Base-by-base conservation (phyloP, 2,888 invertebrate genomes). In the Xestia ashworthii region DNA sequence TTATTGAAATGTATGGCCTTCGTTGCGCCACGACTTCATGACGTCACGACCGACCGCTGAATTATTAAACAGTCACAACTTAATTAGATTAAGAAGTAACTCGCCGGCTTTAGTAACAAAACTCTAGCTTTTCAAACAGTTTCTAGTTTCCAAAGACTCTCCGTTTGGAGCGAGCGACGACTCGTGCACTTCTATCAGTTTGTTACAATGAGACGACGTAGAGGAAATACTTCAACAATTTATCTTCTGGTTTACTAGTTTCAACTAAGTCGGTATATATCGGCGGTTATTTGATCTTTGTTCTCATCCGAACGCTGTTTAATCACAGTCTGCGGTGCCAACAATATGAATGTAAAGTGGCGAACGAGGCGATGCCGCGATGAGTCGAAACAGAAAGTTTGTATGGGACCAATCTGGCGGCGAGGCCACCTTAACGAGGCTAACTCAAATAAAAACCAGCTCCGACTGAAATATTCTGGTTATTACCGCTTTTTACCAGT, bases 371-470 rank as follows among this genome's bases (percentile, higher is more conserved):
- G 70, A 72, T 69, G 74, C 76, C 78, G 74, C 81, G 76, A 81
- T 83, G 75, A 85, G 84, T 69, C 32, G 79, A 71, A 81, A 80
- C 84, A 67, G 64, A 86, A 88, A 88, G 78, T 88, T 87, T 78
- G 86, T 85, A 82, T 79, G 87, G 64, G 71, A 69, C 64, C 87
- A 82, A 85, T 85, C 87, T 82, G 82, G 68, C 79, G 62, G 79
- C 67, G 80, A 67, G 71, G 65, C 75, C 76, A 76, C 76, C 78
- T 79, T 83, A 86, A 88, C 80, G 81, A 76, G 78, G 79, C 83
- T 68, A 81, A 87, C 85, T 88, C 87, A 88, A 88, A 87, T 84
- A 88, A 84, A 88, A 89, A 86, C 81, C 70, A 81, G 73, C 78
- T 86, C 74, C 71, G 76, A 70, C 82, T 83, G 81, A 75, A 84